A percentile compares a stretch with the other conserved stretches of the same genome.
These are phyloP conservation scores for Ictalurus furcatus DNA, from an alignment of 2,113 vertebrate genomes.

Conservation along the genomic window DNA sequence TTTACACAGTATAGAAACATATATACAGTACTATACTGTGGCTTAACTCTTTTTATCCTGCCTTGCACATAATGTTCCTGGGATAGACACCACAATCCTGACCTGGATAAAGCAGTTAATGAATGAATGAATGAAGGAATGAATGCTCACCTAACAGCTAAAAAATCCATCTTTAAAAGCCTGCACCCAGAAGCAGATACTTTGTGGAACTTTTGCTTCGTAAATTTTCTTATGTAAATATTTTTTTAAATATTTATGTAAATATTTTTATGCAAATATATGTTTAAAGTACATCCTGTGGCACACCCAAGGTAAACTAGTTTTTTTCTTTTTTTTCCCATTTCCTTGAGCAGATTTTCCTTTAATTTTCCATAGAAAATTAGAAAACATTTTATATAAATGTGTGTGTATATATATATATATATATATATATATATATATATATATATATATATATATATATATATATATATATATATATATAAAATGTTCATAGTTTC, in stretches of 20 bases:
- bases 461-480: neutral
- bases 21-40: neutral
- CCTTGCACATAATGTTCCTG: neutral
- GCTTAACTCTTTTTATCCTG: neutral
- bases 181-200: neutral
- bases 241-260: neutral
- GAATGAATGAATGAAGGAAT: neutral
- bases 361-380: neutral
- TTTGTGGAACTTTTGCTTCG: neutral
- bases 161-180: neutral
- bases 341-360: neutral
- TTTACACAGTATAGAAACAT: neutral
- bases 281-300: neutral
- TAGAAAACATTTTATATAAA: neutral
- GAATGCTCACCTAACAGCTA: neutral
- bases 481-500: neutral
- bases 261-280: neutral
- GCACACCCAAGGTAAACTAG: neutral
- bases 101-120: neutral
- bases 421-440: no score
- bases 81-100: neutral
- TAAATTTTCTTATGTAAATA: constrained; percentile 1
- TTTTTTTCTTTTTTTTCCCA: neutral
- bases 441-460: neutral
- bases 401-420: neutral